Evolutionary conservation across 1,140 invertebrate genomes (phyloP), one percentile per base, ranked within the genome.

Genomic region (Bradysia coprophila): DNA sequence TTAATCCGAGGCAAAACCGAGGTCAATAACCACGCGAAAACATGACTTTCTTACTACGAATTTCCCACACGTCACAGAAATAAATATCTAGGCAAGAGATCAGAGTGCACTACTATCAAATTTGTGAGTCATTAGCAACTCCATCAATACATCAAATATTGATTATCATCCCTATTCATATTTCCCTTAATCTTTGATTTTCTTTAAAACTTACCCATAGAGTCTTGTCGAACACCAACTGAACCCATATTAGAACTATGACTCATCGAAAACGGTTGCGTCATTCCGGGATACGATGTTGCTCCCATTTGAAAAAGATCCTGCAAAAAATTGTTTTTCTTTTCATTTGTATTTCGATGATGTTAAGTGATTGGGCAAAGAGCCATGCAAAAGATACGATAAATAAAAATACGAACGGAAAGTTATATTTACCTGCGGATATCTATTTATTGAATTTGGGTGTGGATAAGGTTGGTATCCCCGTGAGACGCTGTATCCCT

Each of bases 401-500:
- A n/a, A 31, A 40, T 8, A 22, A 28, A 42, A 36, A 28, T 42
- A 13, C 18, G 6, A 5, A 6, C 15, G 33, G 33, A 36, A 6
- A 5, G 5, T 36, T 9, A 13, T 36, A 51, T 55, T 66, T 65
- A 87, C 85, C 76, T 90, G 91, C 38, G 89, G 90, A 69, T 95
- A 95, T 63, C 90, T 75, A 65, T 89, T 90, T 69, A 94, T 86
- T 53, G 84, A 81, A 53, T 89, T 89, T 13, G 83, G 81, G 55
- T 90, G 86, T 20, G 87, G 86, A 69, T 94, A 94, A 22, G 85
- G 84, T 64, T 93, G 88, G 68, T 92, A 92, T 45, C 84, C 82
- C 49, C 86, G 72, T 38, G 71, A 72, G 21, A 66, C 66, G 43
- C 77, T 76, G 51, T 84, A 81, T 32, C 88, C 91, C 67, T 97